Conservation (phyloP, 2,113 vertebrate species). For the Microcebus jonahi region DNA sequence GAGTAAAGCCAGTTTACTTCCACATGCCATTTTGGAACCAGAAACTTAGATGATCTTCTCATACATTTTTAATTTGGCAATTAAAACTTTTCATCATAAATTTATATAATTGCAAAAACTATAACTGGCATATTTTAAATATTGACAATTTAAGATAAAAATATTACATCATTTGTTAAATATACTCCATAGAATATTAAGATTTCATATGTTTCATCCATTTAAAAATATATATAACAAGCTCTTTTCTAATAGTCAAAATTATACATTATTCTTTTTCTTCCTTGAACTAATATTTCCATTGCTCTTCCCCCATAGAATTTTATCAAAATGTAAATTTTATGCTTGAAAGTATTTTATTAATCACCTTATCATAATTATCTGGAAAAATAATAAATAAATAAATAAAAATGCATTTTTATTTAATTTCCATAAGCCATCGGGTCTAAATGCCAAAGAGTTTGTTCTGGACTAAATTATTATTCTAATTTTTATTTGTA, state of each 20-base stretch:
- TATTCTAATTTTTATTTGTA: slow-evolving; percentile 46
- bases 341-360: slow-evolving; percentile 10
- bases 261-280: neutral
- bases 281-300: slow-evolving; percentile 4
- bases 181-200: neutral
- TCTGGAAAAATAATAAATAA: slow-evolving; percentile 24
- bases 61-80: slow-evolving; percentile 11
- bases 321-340: slow-evolving; percentile 50
- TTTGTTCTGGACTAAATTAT: neutral
- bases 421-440: neutral
- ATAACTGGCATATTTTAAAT: neutral
- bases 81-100: neutral
- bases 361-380: neutral
- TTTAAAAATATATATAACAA: neutral
- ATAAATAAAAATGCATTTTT: slow-evolving; percentile 21
- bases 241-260: neutral
- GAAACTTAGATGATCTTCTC: neutral
- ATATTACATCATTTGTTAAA: neutral
- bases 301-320: neutral
- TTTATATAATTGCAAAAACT: neutral
- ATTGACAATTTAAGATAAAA: slow-evolving; percentile 3
- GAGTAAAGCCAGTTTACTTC: neutral
- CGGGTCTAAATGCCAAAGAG: neutral
- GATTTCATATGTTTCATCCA: neutral
- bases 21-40: neutral